These are phyloP conservation scores for Mercenaria mercenaria DNA, from an alignment of 1,140 invertebrate species.

Conservation along the genomic window DNA sequence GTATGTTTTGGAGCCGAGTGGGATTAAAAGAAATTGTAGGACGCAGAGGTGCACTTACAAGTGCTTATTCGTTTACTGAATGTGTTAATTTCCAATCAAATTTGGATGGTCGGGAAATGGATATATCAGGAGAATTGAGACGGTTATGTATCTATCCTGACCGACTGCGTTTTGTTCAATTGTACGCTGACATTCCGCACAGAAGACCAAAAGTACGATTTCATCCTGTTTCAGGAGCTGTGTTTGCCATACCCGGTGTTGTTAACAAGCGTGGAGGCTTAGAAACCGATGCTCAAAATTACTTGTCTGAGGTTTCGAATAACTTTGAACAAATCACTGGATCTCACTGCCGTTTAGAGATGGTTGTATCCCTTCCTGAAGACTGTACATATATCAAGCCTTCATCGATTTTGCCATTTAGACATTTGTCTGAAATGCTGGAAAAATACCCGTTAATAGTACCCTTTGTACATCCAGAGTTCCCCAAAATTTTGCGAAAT, in stretches of 20 bases:
- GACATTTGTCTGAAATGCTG: neutral
- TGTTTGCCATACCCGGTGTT: neutral
- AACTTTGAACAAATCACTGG: neutral
- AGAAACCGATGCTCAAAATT: neutral
- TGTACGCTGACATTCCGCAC: conserved; percentile 19
- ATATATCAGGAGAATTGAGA: conserved; percentile 19
- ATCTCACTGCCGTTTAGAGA: neutral
- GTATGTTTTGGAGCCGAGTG: neutral
- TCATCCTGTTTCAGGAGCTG: neutral
- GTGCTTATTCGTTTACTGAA: neutral
- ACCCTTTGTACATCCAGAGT: neutral
- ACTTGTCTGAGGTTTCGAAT: neutral
- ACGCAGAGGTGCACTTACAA: neutral
- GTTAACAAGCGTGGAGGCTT: neutral
- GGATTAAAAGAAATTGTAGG: conserved; percentile 19
- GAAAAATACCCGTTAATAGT: neutral
- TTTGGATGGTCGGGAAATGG: conserved; percentile 37
- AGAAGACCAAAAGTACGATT: neutral
- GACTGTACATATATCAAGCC: neutral
- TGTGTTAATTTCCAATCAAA: conserved; percentile 49
- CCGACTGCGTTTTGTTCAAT: neutral
- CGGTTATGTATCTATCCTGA: neutral
- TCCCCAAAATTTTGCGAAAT: neutral
- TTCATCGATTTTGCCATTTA: neutral
- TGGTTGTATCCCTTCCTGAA: neutral